phyloP scores from a whole-genome alignment of 2,113 vertebrate genomes.

The Gnathochromis pfefferi region DNA sequence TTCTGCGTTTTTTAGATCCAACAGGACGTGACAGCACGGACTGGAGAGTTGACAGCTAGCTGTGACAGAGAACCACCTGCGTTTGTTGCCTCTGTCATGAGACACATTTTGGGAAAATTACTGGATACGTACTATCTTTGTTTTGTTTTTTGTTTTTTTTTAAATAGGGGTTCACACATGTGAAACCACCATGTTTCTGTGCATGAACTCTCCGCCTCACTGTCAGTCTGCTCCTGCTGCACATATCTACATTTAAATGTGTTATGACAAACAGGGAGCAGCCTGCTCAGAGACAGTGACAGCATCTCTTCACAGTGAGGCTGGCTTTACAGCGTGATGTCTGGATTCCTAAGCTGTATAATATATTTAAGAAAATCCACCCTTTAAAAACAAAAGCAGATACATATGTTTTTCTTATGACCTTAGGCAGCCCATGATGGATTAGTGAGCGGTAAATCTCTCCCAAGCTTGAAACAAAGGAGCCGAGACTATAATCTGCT shows the following conservation, averaged over 20 bases:
- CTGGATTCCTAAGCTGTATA: neutral
- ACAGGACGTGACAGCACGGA: slow-evolving; percentile 7
- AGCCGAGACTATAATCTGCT: slow-evolving; percentile 22
- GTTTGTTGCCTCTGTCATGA: neutral
- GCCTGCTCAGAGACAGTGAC: neutral
- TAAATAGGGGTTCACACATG: neutral
- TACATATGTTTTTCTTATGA: neutral
- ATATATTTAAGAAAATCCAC: neutral
- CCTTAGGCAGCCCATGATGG: slow-evolving; percentile 14
- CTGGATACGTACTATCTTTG: neutral
- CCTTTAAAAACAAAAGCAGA: neutral
- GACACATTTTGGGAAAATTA: neutral
- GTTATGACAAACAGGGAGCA: neutral
- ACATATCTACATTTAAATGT: neutral
- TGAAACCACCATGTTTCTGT: neutral
- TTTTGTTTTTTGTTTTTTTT: neutral
- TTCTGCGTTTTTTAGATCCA: neutral
- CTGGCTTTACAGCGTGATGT: neutral
- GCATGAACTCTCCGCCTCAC: neutral
- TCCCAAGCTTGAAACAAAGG: slow-evolving; percentile 9
- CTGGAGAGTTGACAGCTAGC: neutral
- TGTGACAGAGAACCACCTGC: neutral
- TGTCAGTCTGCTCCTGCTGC: neutral
- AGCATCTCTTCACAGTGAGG: neutral
- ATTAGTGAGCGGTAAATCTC: slow-evolving; percentile 43